Evolutionary conservation across 2,113 vertebrate genomes (phyloP), one percentile per base, ranked within the genome.

Genomic region (Ahaetulla prasina): DNA sequence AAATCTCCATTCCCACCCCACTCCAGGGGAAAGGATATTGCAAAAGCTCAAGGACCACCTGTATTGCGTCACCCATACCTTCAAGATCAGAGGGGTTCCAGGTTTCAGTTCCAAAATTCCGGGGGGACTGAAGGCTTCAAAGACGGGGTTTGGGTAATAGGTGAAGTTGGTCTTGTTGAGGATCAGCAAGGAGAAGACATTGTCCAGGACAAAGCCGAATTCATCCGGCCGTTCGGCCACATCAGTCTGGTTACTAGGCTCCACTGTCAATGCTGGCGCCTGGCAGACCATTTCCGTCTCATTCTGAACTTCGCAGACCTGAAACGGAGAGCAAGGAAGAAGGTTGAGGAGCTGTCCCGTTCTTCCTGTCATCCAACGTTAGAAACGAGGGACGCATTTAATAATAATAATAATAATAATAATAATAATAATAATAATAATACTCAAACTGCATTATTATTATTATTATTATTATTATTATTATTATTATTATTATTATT

Each of bases 181-280:
- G 11, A 98, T 98, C 89, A 99, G 97, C 92, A 99, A 96, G 1
- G 98, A 98, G 93, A 98, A 98, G 47, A 99, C 99, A 0, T 99
- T 98, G 92, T 99, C 99, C 93, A 99, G 96, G 95, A 99, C 98
- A 93, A 99, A 99, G 93, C 99, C 99, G 47, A 99, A 99, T 96
- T 99, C 99, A 30, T 99, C 98, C 0, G 99, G 99, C 39, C 98
- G 98, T 93, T 99, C 98, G 0, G 98, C 98, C 0, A 98, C 96
- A 63, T 99, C 98, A 0, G 98, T 97, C 23, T 98, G 98, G 90
- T 98, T 96, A 88, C 94, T 98, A 0, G 97, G 98, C 43, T 95
- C 98, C 94, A 99, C 97, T 30, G 98, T 96, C 8, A 99, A 96
- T 0, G 98, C 98, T 0, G 99, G 99, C 5, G 99, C 98, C 96